Conservation (phyloP, 2,888 invertebrate genomes). For the Tiliacea aurago region DNA sequence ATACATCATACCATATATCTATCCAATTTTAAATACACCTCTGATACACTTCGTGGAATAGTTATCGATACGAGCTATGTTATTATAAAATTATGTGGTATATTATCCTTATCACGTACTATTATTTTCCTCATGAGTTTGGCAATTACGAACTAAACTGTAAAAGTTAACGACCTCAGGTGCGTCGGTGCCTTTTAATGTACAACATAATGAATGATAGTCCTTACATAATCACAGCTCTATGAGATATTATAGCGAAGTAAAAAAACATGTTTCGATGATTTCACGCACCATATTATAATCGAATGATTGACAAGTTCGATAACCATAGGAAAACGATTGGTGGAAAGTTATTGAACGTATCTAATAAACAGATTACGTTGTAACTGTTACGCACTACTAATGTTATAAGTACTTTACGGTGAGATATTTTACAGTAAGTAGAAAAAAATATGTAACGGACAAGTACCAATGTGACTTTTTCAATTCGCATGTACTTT, state of each 20-base stretch:
- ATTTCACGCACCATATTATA: conserved; percentile 39
- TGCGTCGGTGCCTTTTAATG: conserved; percentile 41
- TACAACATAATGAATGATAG: conserved; percentile 34
- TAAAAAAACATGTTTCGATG: conserved; percentile 40
- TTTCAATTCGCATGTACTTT: background rate
- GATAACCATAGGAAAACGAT: conserved; percentile 40
- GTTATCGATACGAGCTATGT: background rate
- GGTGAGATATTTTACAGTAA: conserved; percentile 21
- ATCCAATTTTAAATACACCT: background rate
- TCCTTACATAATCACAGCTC: conserved; percentile 40
- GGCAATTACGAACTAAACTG: conserved; percentile 43
- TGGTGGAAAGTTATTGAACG: conserved; percentile 42
- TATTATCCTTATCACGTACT: conserved; percentile 27
- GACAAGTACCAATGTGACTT: background rate
- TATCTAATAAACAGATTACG: conserved; percentile 37
- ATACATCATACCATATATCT: background rate
- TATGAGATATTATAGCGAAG: conserved; percentile 26
- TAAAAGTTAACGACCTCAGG: conserved; percentile 55
- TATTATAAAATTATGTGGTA: conserved; percentile 3
- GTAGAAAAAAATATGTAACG: conserved; percentile 1
- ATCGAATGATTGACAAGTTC: conserved; percentile 52
- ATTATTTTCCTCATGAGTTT: conserved; percentile 42
- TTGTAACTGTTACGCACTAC: conserved; percentile 25
- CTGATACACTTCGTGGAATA: conserved; percentile 3
- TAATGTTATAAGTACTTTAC: conserved; percentile 30